Percentiles rank a stretch among this genome's conserved stretches.
Evolutionary conservation across 2,888 invertebrate genomes (phyloP).

Genomic region (Merodon equestris): DNA sequence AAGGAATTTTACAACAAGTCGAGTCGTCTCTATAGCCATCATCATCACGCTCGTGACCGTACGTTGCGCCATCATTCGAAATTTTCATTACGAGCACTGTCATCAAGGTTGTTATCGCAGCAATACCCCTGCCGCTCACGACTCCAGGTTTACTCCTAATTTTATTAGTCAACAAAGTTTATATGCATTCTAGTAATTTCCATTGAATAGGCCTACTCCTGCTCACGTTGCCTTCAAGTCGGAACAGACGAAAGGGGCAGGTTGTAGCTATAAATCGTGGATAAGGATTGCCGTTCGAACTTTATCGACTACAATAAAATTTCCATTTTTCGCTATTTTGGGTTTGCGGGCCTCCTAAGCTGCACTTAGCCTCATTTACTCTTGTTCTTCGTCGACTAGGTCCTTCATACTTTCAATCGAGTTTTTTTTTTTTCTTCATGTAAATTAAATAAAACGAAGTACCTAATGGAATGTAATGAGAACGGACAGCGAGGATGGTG

Average conservation of each 20-base stretch:
- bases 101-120: constrained; percentile 26
- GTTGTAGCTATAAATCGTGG: constrained; percentile 31
- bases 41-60: neutral
- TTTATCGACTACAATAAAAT: constrained; percentile 62
- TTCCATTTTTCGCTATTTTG: constrained; percentile 40
- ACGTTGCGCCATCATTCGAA: constrained; percentile 15
- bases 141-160: constrained; percentile 46
- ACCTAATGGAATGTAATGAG: constrained; percentile 33
- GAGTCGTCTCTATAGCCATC: constrained; percentile 10
- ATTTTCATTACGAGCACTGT: constrained; percentile 55
- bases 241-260: neutral
- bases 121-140: constrained; percentile 15
- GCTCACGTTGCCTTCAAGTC: neutral
- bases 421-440: constrained; percentile 39
- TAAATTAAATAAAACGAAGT: constrained; percentile 10
- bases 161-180: constrained; percentile 59
- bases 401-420: constrained; percentile 3
- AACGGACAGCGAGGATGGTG: constrained; percentile 8
- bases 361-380: too few species aligned
- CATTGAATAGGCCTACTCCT: constrained; percentile 34
- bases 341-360: neutral
- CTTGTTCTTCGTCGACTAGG: too few species aligned
- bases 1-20: constrained; percentile 34
- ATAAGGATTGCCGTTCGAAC: constrained; percentile 39
- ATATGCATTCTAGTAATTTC: constrained; percentile 53